phyloP scores from a whole-genome alignment of 2,113 vertebrate species.

The Rostratula benghalensis region DNA sequence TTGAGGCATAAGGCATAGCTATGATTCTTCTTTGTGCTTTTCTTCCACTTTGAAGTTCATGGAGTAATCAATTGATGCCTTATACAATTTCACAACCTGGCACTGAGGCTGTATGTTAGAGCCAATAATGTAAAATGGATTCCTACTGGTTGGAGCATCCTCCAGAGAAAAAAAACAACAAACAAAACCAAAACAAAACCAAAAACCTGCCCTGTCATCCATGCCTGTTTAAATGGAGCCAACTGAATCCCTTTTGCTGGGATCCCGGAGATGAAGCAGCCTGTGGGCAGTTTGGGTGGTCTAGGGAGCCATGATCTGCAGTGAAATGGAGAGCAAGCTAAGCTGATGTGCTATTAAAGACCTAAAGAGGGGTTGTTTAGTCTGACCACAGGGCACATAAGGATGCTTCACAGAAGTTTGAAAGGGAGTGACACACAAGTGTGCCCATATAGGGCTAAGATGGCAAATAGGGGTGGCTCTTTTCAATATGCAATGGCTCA shows the following conservation, averaged over 20 bases:
- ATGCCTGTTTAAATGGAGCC: not conserved
- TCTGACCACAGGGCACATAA: not conserved
- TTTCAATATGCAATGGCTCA: not conserved
- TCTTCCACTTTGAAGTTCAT: not conserved
- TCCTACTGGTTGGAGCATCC: not conserved
- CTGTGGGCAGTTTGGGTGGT: fast-evolving
- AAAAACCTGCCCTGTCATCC: not conserved
- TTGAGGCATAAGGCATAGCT: not conserved
- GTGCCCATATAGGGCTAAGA: not conserved
- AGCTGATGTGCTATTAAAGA: not conserved
- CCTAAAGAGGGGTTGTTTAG: not conserved
- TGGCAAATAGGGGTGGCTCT: not conserved
- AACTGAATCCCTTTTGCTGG: not conserved
- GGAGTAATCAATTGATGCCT: not conserved
- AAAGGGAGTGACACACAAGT: not conserved
- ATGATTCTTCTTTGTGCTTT: not conserved
- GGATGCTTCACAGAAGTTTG: not conserved
- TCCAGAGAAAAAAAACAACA: not conserved
- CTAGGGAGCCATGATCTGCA: not conserved
- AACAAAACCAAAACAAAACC: too few species aligned
- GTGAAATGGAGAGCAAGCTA: not conserved
- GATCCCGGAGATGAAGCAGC: not conserved
- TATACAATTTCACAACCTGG: not conserved
- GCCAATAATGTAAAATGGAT: not conserved
- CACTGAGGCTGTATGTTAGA: not conserved